Base-by-base conservation (phyloP, 2,888 invertebrate species). In the Xylophagus ater region DNA sequence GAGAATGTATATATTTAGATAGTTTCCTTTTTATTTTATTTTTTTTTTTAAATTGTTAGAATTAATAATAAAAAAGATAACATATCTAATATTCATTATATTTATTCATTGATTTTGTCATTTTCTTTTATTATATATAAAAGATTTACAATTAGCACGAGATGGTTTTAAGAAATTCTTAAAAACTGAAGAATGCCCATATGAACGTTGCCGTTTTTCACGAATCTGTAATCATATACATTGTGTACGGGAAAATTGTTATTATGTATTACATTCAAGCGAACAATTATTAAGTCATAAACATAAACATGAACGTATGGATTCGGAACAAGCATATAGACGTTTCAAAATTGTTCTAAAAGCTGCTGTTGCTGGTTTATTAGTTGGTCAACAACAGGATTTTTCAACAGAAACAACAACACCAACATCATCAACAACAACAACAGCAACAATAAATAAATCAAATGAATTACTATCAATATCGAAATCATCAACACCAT, bases 131-230 rank as follows among this genome's bases (percentile, higher is more conserved):
- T 31, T 23, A 4, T 71, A 97, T 66, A 86, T 94, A 58, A 94
- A 94, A 66, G 96, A 97, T 67, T 92, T 93, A 59, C 90, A 94
- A 48, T 69, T 97, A 32, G 84, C 87, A 26, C 78, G 88, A 47
- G 96, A 97, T 59, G 96, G 96, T 13, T 97, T 97, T 70, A 96
- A 94, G 66, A 97, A 97, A 64, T 97, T 93, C 66, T 87, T 96
- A 79, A 97, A 97, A 65, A 90, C 90, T 51, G 96, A 97, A 58
- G 74, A 78, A 1, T 97, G 97, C 53, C 83, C 85, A 0, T 96
- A 87, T 67, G 78, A 85, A 24, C 82, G 81, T 51, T 97, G 97
- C 60, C 77, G 90, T 41, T 96, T 93, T 65, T 93, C 93, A 25
- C 78, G 85, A 42, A 86, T 92, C 33, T 90, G 90, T 71, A 97